Conservation (phyloP, 2,888 invertebrate genomes). For the Zaprionus bogoriensis region DNA sequence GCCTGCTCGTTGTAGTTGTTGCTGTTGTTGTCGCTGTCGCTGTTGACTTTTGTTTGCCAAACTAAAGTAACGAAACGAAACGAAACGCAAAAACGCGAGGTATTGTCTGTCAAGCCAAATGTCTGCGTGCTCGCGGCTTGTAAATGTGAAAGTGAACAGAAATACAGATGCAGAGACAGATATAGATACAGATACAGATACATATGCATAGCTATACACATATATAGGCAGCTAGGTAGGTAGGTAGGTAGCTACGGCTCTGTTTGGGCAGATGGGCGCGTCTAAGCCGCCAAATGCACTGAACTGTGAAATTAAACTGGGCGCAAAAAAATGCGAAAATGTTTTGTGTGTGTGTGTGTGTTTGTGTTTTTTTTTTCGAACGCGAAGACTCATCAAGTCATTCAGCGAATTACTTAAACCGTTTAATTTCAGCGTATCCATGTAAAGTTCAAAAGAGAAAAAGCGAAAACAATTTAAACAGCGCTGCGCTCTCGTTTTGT, state of each 20-base stretch:
- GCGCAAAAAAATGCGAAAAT: constrained; percentile 10
- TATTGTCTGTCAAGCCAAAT: constrained; percentile 43
- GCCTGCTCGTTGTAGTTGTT: background rate
- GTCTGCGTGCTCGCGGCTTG: constrained; percentile 39
- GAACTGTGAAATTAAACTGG: constrained; percentile 80
- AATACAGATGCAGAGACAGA: background rate
- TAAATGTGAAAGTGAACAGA: constrained; percentile 43
- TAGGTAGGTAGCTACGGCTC: constrained; percentile 1
- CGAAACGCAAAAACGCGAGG: background rate
- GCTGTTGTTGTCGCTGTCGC: constrained; percentile 5
- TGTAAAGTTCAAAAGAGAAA: too few species aligned
- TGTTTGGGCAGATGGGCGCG: constrained; percentile 50
- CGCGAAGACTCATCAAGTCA: too few species aligned
- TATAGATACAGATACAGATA: constrained; percentile 1
- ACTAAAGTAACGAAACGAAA: constrained; percentile 1
- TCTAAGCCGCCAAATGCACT: constrained; percentile 70
- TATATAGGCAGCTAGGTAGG: constrained; percentile 5
- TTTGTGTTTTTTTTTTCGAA: background rate
- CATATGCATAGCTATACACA: constrained; percentile 1
- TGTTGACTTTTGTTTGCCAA: constrained; percentile 31
- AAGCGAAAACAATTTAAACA: constrained; percentile 20
- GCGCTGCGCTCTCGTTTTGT: constrained; percentile 1
- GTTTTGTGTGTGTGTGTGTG: too few species aligned
- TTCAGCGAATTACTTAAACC: too few species aligned
- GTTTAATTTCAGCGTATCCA: background rate